These are phyloP conservation scores for Goniozus legneri DNA, from an alignment of 1,140 invertebrate species.

Conservation along the genomic window DNA sequence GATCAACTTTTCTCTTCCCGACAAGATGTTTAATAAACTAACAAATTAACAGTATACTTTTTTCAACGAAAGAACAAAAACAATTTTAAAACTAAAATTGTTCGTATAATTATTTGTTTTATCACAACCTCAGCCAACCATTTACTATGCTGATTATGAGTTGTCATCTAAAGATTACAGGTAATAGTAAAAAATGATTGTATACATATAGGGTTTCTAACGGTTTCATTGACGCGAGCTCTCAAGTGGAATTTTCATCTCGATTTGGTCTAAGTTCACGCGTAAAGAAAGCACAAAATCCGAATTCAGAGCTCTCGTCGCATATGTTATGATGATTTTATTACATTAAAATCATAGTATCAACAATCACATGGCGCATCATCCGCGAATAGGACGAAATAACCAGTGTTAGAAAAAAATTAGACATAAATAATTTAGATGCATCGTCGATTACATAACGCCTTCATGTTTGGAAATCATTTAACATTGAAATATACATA, in stretches of 20 bases:
- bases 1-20: too few relatives aligned
- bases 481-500: slow-evolving; percentile 56
- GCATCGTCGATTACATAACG: slow-evolving; percentile 47
- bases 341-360: slow-evolving; percentile 55
- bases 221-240: slow-evolving; percentile 23
- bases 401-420: slow-evolving; percentile 50
- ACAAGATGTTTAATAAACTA: too few relatives aligned
- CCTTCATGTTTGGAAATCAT: slow-evolving; percentile 51
- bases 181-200: slow-evolving; percentile 22
- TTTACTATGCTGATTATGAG: not conserved
- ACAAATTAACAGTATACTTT: slow-evolving; percentile 26
- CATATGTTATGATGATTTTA: slow-evolving; percentile 47
- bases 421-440: slow-evolving; percentile 55
- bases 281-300: slow-evolving; percentile 19
- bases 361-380: slow-evolving; percentile 57
- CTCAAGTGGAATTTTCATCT: slow-evolving; percentile 19
- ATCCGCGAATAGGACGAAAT: slow-evolving; percentile 54
- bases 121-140: not conserved
- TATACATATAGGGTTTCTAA: too few relatives aligned
- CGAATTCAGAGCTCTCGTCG: slow-evolving; percentile 24
- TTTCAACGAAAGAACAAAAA: slow-evolving; percentile 12
- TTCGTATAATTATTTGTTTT: slow-evolving; percentile 3
- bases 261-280: slow-evolving; percentile 15
- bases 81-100: slow-evolving; percentile 4
- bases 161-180: not conserved